phyloP scores from a whole-genome alignment of 2,113 vertebrate genomes.

The Heterochromis multidens region DNA sequence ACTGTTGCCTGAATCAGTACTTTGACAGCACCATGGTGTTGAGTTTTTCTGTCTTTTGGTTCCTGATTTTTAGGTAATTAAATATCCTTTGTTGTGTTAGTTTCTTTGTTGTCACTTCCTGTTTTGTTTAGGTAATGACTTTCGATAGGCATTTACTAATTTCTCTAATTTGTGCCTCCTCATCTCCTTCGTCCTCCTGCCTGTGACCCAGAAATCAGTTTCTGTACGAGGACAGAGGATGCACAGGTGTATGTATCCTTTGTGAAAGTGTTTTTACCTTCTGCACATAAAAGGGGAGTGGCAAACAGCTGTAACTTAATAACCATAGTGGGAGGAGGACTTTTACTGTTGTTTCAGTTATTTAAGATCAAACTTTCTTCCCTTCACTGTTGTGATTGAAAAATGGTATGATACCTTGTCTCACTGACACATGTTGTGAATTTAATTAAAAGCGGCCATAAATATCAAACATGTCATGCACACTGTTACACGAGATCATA shows the following conservation, averaged over 20 bases:
- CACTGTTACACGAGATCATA: not conserved
- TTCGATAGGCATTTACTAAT: rapidly evolving
- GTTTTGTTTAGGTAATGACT: not conserved
- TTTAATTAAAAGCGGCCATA: not conserved
- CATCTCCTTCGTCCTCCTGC: not conserved
- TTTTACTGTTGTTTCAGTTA: not conserved
- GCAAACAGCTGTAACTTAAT: not conserved
- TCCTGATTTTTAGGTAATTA: not conserved
- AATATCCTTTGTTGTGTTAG: not conserved
- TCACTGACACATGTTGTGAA: not conserved
- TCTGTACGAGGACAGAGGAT: not conserved
- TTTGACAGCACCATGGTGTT: not conserved
- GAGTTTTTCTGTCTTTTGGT: not conserved
- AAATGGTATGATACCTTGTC: rapidly evolving
- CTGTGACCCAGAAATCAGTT: not conserved
- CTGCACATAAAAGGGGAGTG: too few species aligned
- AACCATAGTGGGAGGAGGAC: not conserved
- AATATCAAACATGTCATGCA: not conserved
- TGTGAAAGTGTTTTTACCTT: not conserved
- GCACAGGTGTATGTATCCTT: not conserved
- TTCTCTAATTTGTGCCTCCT: not conserved
- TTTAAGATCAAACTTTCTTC: not conserved
- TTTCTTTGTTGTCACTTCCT: not conserved
- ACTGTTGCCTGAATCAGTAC: not conserved
- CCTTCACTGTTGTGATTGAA: not conserved